Base-by-base conservation (phyloP, 2,888 invertebrate species). In the Emmelina monodactyla region DNA sequence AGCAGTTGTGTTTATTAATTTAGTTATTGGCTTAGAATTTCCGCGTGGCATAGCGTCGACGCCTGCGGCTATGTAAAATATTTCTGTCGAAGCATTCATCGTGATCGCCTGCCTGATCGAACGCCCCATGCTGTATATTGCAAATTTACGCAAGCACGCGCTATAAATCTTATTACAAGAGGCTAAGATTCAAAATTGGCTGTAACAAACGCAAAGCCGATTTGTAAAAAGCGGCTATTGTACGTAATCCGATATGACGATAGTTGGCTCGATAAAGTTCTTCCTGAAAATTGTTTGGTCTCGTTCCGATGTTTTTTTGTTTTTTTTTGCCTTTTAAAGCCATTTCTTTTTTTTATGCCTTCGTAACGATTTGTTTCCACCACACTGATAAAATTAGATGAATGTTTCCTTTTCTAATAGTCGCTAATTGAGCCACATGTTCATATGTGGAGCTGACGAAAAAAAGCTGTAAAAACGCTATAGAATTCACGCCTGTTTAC, bases 81-180 rank as follows among this genome's bases (percentile, higher is more conserved):
- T 79, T 79, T 78, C 79, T 73, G 69, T 69, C 69, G 70, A 71
- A 75, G 73, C 79, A 73, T 78, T 76, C 79, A 75, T 75, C 72
- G 73, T 72, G 76, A 76, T 76, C 75, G 73, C 58, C 50, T 47
- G 68, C 62, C 67, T 62, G n/a, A n/a, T n/a, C n/a, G n/a, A n/a
- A n/a, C n/a, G 70, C 39, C 33, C 38, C 43, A 45, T 53, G 46
- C 39, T 32, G 9, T 38, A n/a, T 40, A 16, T 43, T 35, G 45
- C 37, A 35, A 51, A 63, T 51, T 54, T 67, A 53, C 38, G 15
- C 28, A 46, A 5, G 9, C 19, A 5, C 19, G 5, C 19, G 19
- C 19, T 9, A 5, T 19, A 6, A 19, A 19, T 19, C 5, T 9
- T 10, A 44, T n/a, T n/a, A n/a, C n/a, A n/a, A 32, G 39, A 37